These are phyloP conservation scores for Aricia agestis DNA, from an alignment of 1,140 invertebrate species.

Conservation along the genomic window DNA sequence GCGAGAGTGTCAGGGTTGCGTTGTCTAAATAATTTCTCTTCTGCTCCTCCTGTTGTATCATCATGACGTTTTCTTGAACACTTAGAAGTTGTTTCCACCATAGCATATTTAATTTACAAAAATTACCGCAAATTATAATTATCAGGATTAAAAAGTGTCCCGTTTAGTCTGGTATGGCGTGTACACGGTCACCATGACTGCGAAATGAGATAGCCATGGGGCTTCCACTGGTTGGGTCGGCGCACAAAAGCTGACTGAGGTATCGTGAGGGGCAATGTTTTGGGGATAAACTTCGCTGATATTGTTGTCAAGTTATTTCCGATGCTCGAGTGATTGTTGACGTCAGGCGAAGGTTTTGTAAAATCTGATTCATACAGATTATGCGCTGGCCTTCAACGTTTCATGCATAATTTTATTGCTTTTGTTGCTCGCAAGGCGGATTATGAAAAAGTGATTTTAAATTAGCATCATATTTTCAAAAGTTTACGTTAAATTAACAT, in stretches of 20 bases:
- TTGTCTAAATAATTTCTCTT: slow-evolving; percentile 47
- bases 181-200: slow-evolving; percentile 54
- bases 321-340: slow-evolving; percentile 57
- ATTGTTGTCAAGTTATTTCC: slow-evolving; percentile 45
- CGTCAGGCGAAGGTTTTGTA: slow-evolving; percentile 39
- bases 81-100: slow-evolving; percentile 69
- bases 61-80: slow-evolving; percentile 52
- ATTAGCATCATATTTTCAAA: too few relatives aligned
- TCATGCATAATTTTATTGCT: slow-evolving; percentile 3
- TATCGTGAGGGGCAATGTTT: slow-evolving; percentile 47
- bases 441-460: too few relatives aligned
- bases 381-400: slow-evolving; percentile 12
- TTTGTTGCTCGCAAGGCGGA: too few relatives aligned
- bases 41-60: slow-evolving; percentile 62
- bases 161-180: not conserved
- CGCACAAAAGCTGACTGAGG: slow-evolving; percentile 57
- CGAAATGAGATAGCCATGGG: slow-evolving; percentile 35
- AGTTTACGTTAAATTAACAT: too few relatives aligned
- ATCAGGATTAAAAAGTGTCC: slow-evolving; percentile 14
- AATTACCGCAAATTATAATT: not conserved
- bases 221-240: slow-evolving; percentile 42
- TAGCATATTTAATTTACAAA: slow-evolving; percentile 43
- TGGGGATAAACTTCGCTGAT: slow-evolving; percentile 51
- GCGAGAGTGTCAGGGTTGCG: slow-evolving; percentile 51
- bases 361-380: slow-evolving; percentile 22